phyloP scores from a whole-genome alignment of 1,140 invertebrate species.

The Trichonephila clavata region DNA sequence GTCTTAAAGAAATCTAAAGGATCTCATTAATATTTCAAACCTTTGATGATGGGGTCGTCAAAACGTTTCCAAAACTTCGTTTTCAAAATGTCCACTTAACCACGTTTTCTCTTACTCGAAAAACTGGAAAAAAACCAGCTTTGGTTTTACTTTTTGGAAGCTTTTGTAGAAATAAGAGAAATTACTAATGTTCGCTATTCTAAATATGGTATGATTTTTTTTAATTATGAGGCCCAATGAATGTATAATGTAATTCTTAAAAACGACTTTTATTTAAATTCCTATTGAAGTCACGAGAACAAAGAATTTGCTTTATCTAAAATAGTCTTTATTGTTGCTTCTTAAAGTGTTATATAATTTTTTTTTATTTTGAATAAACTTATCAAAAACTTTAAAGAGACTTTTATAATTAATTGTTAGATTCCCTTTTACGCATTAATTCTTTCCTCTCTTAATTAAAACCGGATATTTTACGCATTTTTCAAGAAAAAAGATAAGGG shows the following conservation, averaged over 20 bases:
- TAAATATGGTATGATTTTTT: neutral
- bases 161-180: neutral
- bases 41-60: neutral
- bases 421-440: too few species aligned
- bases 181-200: neutral
- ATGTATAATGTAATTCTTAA: neutral
- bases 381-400: too few species aligned
- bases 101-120: conserved; percentile 39
- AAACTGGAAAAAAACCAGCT: neutral
- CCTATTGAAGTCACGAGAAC: neutral
- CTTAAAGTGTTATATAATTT: neutral
- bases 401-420: too few species aligned
- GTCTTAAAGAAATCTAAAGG: conserved; percentile 32
- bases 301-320: neutral
- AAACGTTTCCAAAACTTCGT: conserved; percentile 24
- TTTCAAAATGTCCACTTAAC: conserved; percentile 39
- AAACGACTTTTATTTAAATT: neutral
- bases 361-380: neutral
- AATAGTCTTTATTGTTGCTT: neutral
- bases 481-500: too few species aligned
- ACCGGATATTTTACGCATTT: too few species aligned
- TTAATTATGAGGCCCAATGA: neutral
- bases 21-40: conserved; percentile 37
- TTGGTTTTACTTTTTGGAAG: neutral
- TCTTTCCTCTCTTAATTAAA: too few species aligned